These are phyloP conservation scores for Hyperoplus immaculatus DNA, from an alignment of 2,797 vertebrate species.

Conservation along the genomic window DNA sequence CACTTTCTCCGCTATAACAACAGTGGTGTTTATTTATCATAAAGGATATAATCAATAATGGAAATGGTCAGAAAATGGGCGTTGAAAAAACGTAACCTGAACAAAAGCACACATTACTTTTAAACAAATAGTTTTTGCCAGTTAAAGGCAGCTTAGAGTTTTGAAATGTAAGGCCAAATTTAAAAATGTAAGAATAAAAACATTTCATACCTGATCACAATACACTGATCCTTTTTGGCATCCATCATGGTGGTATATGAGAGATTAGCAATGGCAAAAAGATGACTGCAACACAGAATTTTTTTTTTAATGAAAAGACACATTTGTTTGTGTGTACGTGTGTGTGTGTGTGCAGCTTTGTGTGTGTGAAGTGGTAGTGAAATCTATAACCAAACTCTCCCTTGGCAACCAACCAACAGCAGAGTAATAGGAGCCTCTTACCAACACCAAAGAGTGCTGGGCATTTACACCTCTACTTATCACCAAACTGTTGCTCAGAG, in stretches of 20 bases:
- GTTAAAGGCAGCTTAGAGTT: neutral
- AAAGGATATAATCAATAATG: neutral
- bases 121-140: neutral
- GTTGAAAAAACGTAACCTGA: neutral
- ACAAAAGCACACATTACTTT: neutral
- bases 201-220: slow-evolving; percentile 93
- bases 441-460: slow-evolving; percentile 70
- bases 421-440: slow-evolving; percentile 65
- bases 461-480: slow-evolving; percentile 67
- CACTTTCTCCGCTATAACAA: slow-evolving; percentile 92
- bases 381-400: slow-evolving; percentile 74
- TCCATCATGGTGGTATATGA: slow-evolving; percentile 97
- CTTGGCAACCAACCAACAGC: slow-evolving; percentile 69
- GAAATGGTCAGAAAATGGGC: neutral
- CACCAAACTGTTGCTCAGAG: slow-evolving; percentile 20
- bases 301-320: slow-evolving; percentile 20
- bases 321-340: slow-evolving; percentile 10
- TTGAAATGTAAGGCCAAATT: neutral
- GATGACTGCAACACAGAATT: slow-evolving; percentile 87
- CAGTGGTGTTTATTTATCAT: slow-evolving; percentile 10
- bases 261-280: slow-evolving; percentile 95
- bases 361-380: slow-evolving; percentile 48
- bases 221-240: slow-evolving; percentile 98
- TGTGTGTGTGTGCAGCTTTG: slow-evolving; percentile 10
- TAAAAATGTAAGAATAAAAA: neutral